Evolutionary conservation across 2,113 vertebrate species (phyloP).

Genomic region (Carollia perspicillata): DNA sequence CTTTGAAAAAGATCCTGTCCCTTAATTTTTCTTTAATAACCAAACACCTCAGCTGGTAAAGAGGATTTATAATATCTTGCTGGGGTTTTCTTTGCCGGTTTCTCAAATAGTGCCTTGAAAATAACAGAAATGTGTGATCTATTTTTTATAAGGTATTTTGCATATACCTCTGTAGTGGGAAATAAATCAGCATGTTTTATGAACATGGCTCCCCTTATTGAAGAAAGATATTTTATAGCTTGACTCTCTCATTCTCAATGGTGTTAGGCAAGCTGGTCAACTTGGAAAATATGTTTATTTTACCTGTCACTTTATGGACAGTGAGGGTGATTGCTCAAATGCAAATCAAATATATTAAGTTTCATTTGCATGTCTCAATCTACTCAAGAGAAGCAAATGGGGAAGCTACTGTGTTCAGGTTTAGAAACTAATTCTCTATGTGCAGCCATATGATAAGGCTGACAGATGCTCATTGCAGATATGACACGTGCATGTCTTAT

Average conservation of each 20-base stretch:
- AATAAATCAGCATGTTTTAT: conserved; percentile 54
- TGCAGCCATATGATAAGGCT: conserved; percentile 20
- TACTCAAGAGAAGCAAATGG: conserved; percentile 37
- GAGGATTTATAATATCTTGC: conserved; percentile 43
- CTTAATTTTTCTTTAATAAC: conserved; percentile 41
- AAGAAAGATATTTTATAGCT: conserved; percentile 9
- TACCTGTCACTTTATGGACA: conserved; percentile 22
- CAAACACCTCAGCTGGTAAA: conserved; percentile 21
- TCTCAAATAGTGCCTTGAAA: conserved; percentile 52
- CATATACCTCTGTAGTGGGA: conserved; percentile 13
- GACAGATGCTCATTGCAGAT: conserved; percentile 46
- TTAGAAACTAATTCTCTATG: conserved; percentile 50
- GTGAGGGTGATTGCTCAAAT: conserved; percentile 53
- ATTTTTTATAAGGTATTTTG: conserved; percentile 32
- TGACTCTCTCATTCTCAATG: neutral
- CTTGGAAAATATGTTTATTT: conserved; percentile 32
- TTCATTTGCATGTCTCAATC: conserved; percentile 43
- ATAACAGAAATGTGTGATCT: conserved; percentile 19
- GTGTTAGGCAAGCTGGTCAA: neutral
- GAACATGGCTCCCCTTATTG: neutral
- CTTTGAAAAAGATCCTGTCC: neutral
- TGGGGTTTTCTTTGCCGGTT: conserved; percentile 55
- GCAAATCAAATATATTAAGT: conserved; percentile 60
- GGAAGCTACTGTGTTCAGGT: conserved; percentile 47
- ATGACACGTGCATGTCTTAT: conserved; percentile 43